Percentiles rank a stretch among this genome's conserved stretches.
These are phyloP conservation scores for Sigmodon hispidus DNA, from an alignment of 2,113 vertebrate species.

Conservation along the genomic window DNA sequence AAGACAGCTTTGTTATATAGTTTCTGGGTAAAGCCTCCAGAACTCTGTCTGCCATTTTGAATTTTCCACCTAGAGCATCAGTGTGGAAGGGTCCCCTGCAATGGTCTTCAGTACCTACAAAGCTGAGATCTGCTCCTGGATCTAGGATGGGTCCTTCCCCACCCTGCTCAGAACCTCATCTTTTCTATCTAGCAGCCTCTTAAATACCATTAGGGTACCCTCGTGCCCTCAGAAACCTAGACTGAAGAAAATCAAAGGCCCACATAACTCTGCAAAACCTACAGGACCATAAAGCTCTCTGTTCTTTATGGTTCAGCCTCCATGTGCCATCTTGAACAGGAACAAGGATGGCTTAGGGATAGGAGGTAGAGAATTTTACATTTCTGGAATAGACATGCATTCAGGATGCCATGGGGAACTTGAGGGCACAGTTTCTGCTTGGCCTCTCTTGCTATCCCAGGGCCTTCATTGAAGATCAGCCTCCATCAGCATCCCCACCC, in stretches of 20 bases:
- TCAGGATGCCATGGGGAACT: not conserved
- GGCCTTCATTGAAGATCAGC: not conserved
- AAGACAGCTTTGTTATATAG: not conserved
- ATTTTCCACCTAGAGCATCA: not conserved
- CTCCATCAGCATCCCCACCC: not conserved
- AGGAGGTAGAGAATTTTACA: not conserved
- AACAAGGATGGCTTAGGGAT: not conserved
- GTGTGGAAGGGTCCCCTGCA: rapidly evolving
- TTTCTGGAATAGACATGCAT: not conserved
- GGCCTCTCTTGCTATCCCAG: not conserved
- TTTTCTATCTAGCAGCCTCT: not conserved
- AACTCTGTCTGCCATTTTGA: not conserved
- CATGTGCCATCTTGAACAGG: not conserved
- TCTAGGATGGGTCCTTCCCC: not conserved
- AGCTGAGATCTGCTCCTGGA: not conserved
- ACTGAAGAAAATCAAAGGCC: not conserved
- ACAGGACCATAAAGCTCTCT: not conserved
- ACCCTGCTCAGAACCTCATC: not conserved
- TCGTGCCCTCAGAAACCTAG: not conserved
- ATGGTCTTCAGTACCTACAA: not conserved
- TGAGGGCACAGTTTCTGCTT: not conserved
- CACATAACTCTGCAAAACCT: not conserved
- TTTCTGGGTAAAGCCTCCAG: not conserved
- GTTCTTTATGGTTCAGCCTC: not conserved
- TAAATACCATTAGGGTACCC: not conserved